phyloP scores from a whole-genome alignment of 2,113 vertebrate species.

The Vulpes ferrilata region DNA sequence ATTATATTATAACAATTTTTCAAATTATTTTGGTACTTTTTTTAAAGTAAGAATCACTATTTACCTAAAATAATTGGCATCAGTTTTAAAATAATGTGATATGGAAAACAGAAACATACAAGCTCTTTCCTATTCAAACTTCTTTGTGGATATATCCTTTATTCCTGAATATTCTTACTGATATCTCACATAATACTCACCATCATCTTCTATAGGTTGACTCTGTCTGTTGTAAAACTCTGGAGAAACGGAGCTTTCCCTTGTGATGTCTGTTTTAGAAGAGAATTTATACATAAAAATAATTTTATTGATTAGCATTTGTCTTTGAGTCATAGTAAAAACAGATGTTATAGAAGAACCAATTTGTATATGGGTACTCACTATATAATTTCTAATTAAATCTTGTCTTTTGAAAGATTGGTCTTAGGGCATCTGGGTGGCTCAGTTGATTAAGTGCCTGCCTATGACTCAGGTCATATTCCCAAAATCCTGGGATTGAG shows the following conservation, averaged over 20 bases:
- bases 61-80: slow-evolving; percentile 33
- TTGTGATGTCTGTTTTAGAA: background rate
- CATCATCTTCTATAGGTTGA: background rate
- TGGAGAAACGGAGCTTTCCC: background rate
- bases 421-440: background rate
- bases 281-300: background rate
- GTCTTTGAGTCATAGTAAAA: background rate
- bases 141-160: background rate
- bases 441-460: background rate
- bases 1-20: slow-evolving; percentile 14
- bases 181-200: background rate
- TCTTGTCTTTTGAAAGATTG: background rate
- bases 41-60: background rate
- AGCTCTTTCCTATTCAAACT: slow-evolving; percentile 37
- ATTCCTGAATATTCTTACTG: slow-evolving; percentile 54
- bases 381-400: background rate
- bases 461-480: background rate
- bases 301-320: slow-evolving; percentile 4
- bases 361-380: background rate
- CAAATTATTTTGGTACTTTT: background rate
- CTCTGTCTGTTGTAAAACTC: slow-evolving; percentile 18
- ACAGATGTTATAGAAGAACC: background rate
- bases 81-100: background rate
- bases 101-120: background rate
- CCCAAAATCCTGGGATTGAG: background rate